Evolutionary conservation across 2,797 vertebrate genomes (phyloP).

Genomic region (Melanotaenia parkinsoni): DNA sequence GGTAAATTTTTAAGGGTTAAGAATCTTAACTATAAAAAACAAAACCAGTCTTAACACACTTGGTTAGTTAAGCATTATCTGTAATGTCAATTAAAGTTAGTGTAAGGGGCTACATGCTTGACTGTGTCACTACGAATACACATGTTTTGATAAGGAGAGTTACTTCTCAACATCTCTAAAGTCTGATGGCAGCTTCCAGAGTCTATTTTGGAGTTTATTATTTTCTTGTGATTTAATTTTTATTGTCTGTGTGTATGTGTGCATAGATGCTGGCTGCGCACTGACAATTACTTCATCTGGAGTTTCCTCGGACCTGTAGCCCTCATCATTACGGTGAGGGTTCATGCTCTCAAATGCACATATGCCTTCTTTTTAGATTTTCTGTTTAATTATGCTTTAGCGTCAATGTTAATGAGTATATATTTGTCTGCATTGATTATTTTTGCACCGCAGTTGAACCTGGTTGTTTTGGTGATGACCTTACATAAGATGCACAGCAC

Average conservation of each 20-base stretch:
- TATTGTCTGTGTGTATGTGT: constrained; percentile 17
- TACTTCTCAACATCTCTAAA: neutral
- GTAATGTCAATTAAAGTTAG: too few species aligned
- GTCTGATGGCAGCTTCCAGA: neutral
- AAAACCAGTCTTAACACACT: too few species aligned
- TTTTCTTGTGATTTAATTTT: constrained; percentile 16
- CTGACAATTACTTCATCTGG: constrained; percentile 95
- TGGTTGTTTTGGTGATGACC: constrained; percentile 91
- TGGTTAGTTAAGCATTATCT: too few species aligned
- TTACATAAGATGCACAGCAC: constrained; percentile 93
- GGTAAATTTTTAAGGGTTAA: too few species aligned
- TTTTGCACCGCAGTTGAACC: constrained; percentile 83
- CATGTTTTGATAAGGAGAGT: neutral
- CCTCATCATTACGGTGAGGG: constrained; percentile 88
- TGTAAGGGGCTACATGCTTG: too few species aligned
- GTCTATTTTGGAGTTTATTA: neutral
- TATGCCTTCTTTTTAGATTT: neutral
- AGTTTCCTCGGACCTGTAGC: constrained; percentile 92
- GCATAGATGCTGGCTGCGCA: constrained; percentile 90
- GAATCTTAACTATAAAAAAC: too few species aligned
- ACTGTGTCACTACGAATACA: neutral
- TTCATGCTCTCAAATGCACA: neutral
- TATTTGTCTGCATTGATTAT: constrained; percentile 12
- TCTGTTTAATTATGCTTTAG: neutral
- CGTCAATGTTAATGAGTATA: neutral